Percentiles rank a stretch among this genome's conserved stretches.
These are phyloP conservation scores for Dromaius novaehollandiae DNA, from an alignment of 2,113 vertebrate species.

Conservation along the genomic window DNA sequence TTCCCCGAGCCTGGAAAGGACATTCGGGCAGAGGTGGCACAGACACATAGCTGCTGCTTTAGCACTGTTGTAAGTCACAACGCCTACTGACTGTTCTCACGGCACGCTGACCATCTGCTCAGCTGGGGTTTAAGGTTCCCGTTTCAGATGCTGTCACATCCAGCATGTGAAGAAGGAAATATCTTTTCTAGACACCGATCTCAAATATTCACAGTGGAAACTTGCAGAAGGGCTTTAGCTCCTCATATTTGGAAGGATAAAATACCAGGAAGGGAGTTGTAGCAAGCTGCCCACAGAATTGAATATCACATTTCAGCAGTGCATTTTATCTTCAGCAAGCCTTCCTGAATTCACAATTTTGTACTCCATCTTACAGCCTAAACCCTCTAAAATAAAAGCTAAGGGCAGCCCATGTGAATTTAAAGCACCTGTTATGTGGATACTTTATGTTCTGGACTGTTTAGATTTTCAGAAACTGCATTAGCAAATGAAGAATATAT, in stretches of 20 bases:
- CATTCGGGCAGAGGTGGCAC: not conserved
- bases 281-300: not conserved
- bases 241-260: not conserved
- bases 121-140: not conserved
- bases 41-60: not conserved
- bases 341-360: constrained; percentile 58
- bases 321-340: not conserved
- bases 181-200: not conserved
- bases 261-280: not conserved
- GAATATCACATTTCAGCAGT: constrained; percentile 32
- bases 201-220: not conserved
- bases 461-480: constrained; percentile 43
- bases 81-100: not conserved
- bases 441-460: constrained; percentile 22
- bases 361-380: not conserved
- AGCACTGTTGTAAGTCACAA: not conserved
- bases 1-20: not conserved
- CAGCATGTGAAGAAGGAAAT: not conserved
- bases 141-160: not conserved
- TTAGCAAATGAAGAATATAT: constrained; percentile 51
- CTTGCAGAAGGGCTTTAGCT: not conserved
- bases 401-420: constrained; percentile 30
- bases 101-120: not conserved
- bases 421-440: constrained; percentile 48
- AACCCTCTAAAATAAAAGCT: constrained; percentile 49